These are phyloP conservation scores for Agonopterix arenella DNA, from an alignment of 2,888 invertebrate species.

Conservation along the genomic window DNA sequence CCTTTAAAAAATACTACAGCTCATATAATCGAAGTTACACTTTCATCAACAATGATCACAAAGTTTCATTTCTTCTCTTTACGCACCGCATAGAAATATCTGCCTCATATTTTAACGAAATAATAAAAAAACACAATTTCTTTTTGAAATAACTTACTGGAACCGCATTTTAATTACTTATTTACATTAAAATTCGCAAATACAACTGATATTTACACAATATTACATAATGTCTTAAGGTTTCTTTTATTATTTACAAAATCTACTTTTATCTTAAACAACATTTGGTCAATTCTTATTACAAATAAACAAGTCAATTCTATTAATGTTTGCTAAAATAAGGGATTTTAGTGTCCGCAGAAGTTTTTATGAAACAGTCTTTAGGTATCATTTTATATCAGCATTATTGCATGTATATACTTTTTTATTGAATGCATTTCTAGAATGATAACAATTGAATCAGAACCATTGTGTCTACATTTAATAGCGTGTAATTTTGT, in stretches of 20 bases:
- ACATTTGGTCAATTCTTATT: constrained; percentile 74
- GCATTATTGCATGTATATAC: no score
- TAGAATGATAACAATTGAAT: no score
- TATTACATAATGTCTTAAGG: constrained; percentile 47
- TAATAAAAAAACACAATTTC: constrained; percentile 46
- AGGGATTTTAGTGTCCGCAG: constrained; percentile 3
- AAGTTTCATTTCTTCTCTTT: constrained; percentile 59
- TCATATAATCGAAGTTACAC: constrained; percentile 75
- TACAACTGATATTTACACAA: constrained; percentile 63
- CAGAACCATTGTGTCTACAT: no score
- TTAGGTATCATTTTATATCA: no score
- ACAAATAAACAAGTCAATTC: constrained; percentile 43
- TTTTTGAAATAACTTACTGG: constrained; percentile 62
- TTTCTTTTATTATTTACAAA: constrained; percentile 51
- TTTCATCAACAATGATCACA: constrained; percentile 75
- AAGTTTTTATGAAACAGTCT: not conserved
- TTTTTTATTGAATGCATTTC: no score
- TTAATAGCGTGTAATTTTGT: no score
- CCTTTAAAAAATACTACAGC: constrained; percentile 70
- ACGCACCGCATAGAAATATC: constrained; percentile 69
- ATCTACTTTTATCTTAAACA: constrained; percentile 53
- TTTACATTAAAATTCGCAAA: constrained; percentile 71
- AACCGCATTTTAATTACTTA: constrained; percentile 48
- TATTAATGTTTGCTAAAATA: constrained; percentile 34
- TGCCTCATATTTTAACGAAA: constrained; percentile 58